Conservation (phyloP, 2,888 invertebrate genomes). For the Polydrusus pterygomalis region DNA sequence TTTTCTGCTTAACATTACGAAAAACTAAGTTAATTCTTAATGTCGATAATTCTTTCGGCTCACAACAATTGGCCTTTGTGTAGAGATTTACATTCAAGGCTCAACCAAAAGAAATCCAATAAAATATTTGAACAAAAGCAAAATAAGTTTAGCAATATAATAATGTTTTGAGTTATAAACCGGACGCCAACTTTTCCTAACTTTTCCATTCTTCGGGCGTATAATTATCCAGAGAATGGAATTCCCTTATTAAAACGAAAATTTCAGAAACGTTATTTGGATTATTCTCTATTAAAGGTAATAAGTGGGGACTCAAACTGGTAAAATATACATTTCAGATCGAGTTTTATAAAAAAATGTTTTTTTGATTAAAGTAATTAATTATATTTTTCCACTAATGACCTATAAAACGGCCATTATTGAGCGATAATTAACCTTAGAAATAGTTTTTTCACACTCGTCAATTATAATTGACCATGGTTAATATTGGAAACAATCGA, state of each 20-base stretch:
- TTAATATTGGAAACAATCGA: too few species aligned
- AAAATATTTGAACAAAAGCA: slow-evolving; percentile 18
- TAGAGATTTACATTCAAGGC: slow-evolving; percentile 6
- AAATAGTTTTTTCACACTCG: too few species aligned
- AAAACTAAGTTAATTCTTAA: neutral
- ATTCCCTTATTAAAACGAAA: slow-evolving; percentile 46
- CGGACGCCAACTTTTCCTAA: slow-evolving; percentile 41
- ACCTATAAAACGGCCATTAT: too few species aligned
- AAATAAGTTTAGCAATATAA: slow-evolving; percentile 47
- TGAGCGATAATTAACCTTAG: too few species aligned
- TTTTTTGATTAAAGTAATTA: too few species aligned
- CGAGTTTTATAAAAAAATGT: too few species aligned
- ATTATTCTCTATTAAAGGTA: too few species aligned
- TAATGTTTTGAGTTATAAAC: slow-evolving; percentile 40
- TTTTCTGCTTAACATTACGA: too few species aligned
- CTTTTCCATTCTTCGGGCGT: slow-evolving; percentile 46
- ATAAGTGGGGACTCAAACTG: too few species aligned
- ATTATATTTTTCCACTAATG: too few species aligned
- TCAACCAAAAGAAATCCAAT: slow-evolving; percentile 23
- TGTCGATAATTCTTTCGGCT: neutral
- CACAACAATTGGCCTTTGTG: neutral
- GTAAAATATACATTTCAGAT: too few species aligned
- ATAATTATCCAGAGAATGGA: slow-evolving; percentile 49
- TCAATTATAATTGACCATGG: too few species aligned
- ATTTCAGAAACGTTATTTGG: slow-evolving; percentile 39